Conservation (phyloP, 2,888 invertebrate species). For the Brachyptera risi region DNA sequence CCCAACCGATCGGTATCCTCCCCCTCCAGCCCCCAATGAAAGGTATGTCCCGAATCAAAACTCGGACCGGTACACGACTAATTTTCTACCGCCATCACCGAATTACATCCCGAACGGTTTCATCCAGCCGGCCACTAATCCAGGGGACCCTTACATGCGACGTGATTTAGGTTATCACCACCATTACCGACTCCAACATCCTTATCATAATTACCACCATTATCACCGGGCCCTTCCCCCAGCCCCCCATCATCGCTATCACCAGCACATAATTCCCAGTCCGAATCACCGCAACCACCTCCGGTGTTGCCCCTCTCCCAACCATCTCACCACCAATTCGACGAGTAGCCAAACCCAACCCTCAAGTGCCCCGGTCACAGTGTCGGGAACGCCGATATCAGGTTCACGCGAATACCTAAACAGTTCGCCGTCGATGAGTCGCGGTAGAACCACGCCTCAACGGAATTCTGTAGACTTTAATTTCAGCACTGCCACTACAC, state of each 20-base stretch:
- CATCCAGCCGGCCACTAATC: conserved; percentile 43
- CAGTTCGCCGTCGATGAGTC: conserved; percentile 28
- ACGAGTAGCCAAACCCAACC: neutral
- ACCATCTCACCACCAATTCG: conserved; percentile 23
- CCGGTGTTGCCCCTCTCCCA: conserved; percentile 28
- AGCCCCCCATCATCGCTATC: conserved; percentile 29
- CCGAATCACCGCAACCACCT: conserved; percentile 43
- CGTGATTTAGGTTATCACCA: conserved; percentile 54
- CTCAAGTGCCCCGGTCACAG: conserved; percentile 1
- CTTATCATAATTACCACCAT: conserved; percentile 35
- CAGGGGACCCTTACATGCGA: conserved; percentile 55
- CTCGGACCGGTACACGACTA: conserved; percentile 2
- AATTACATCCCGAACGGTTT: conserved; percentile 40
- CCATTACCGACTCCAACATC: conserved; percentile 54
- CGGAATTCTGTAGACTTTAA: conserved; percentile 2
- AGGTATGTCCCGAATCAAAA: conserved; percentile 56
- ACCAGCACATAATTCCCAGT: conserved; percentile 38
- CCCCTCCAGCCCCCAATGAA: conserved; percentile 66
- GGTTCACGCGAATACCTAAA: conserved; percentile 22
- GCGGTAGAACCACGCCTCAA: conserved; percentile 24
- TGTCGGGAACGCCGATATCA: neutral
- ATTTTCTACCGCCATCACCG: conserved; percentile 7
- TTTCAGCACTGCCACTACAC: conserved; percentile 23
- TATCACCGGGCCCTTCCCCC: conserved; percentile 32
- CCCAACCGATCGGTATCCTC: conserved; percentile 55